phyloP scores from a whole-genome alignment of 2,797 vertebrate species.

The Poeciliopsis infans region DNA sequence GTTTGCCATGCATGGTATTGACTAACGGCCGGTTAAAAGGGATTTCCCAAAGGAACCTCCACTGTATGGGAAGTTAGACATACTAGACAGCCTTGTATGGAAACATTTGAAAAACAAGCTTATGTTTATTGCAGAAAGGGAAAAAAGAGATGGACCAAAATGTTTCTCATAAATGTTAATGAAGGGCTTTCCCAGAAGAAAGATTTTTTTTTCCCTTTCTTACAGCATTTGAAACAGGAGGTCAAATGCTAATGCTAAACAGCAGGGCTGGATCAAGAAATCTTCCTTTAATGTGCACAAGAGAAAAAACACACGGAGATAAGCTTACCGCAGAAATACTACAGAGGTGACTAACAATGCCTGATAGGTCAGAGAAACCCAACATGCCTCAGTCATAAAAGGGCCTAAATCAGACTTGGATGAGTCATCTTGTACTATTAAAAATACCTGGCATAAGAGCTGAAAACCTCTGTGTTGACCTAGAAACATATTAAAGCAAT shows the following conservation, averaged over 20 bases:
- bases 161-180: slow-evolving; percentile 82
- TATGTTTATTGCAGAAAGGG: slow-evolving; percentile 59
- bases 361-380: slow-evolving; percentile 46
- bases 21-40: slow-evolving; percentile 71
- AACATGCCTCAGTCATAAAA: slow-evolving; percentile 23
- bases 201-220: slow-evolving; percentile 45
- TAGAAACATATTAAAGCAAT: background rate
- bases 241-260: slow-evolving; percentile 75
- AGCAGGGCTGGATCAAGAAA: slow-evolving; percentile 53
- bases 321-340: slow-evolving; percentile 46
- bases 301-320: slow-evolving; percentile 43
- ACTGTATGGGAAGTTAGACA: slow-evolving; percentile 59
- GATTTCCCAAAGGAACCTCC: slow-evolving; percentile 76
- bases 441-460: slow-evolving; percentile 1
- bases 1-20: slow-evolving; percentile 70
- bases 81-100: slow-evolving; percentile 67
- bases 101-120: slow-evolving; percentile 61
- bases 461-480: background rate
- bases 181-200: slow-evolving; percentile 81
- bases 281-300: slow-evolving; percentile 49
- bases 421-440: slow-evolving; percentile 3
- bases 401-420: slow-evolving; percentile 6
- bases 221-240: slow-evolving; percentile 63
- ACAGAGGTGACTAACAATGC: slow-evolving; percentile 29
- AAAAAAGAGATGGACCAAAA: slow-evolving; percentile 67